Evolutionary conservation across 1,140 invertebrate species (phyloP).

Genomic region (Cyphomyrmex costatus): DNA sequence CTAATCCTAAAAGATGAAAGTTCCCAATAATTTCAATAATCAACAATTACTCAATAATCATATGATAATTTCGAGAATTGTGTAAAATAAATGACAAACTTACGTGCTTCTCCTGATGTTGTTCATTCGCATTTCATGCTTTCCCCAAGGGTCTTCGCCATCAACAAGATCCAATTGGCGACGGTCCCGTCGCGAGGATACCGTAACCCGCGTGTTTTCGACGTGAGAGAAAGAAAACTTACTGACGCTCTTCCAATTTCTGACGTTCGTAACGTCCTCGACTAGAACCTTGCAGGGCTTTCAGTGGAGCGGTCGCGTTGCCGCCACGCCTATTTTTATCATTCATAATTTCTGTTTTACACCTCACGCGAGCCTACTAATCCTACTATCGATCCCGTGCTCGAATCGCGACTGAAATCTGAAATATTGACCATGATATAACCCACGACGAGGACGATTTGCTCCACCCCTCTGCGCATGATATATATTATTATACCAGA

Average conservation of each 20-base stretch:
- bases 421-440: slow-evolving; percentile 26
- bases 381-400: slow-evolving; percentile 30
- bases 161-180: slow-evolving; percentile 12
- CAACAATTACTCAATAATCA: background rate
- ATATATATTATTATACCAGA: too few relatives aligned
- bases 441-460: background rate
- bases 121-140: slow-evolving; percentile 76
- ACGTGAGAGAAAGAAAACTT: background rate
- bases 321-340: background rate
- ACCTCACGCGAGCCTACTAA: background rate
- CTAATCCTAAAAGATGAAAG: slow-evolving; percentile 35
- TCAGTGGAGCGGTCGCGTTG: background rate
- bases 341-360: slow-evolving; percentile 44
- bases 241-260: background rate
- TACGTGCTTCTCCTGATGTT: slow-evolving; percentile 66
- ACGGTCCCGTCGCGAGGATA: background rate
- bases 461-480: background rate
- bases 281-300: too few relatives aligned
- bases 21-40: background rate
- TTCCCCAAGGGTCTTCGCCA: slow-evolving; percentile 43
- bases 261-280: slow-evolving; percentile 15
- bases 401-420: background rate
- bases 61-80: background rate
- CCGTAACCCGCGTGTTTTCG: background rate
- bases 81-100: slow-evolving; percentile 19